A percentile compares a stretch with the other conserved stretches of the same genome.
phyloP scores from a whole-genome alignment of 1,140 invertebrate species.

The Mamestra configurata region DNA sequence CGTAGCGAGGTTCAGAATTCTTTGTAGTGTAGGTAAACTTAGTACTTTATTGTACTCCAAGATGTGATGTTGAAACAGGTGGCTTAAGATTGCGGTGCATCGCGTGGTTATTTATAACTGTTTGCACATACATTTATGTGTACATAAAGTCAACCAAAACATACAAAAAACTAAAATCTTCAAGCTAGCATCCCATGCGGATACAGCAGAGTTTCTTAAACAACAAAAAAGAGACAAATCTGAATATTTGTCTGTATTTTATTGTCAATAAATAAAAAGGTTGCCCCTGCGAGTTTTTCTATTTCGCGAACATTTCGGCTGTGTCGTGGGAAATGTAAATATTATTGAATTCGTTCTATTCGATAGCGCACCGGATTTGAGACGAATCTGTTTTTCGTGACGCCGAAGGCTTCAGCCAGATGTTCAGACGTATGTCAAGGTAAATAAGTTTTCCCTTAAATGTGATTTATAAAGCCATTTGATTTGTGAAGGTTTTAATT shows the following conservation, averaged over 20 bases:
- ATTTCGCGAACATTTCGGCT: conserved; percentile 17
- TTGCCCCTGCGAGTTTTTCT: conserved; percentile 36
- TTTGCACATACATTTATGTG: no score
- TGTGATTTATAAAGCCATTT: neutral
- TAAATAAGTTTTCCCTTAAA: conserved; percentile 22
- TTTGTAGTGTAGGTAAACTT: neutral
- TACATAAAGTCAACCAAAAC: neutral
- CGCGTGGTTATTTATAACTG: no score
- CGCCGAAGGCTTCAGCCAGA: conserved; percentile 19
- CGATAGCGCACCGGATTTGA: conserved; percentile 46
- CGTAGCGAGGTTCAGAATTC: neutral
- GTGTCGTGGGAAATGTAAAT: conserved; percentile 54
- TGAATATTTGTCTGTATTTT: conserved; percentile 28
- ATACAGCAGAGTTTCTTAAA: neutral
- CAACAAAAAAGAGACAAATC: conserved; percentile 23
- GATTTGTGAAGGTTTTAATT: neutral
- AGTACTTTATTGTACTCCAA: neutral
- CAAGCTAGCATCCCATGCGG: neutral
- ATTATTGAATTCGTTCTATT: conserved; percentile 53
- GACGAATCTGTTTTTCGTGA: conserved; percentile 37
- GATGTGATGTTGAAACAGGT: neutral
- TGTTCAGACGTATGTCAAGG: conserved; percentile 6
- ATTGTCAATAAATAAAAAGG: conserved; percentile 29
- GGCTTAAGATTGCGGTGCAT: no score
- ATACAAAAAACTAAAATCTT: conserved; percentile 11